Evolutionary conservation across 2,797 vertebrate genomes (phyloP).

Genomic region (Acropternis orthonyx): DNA sequence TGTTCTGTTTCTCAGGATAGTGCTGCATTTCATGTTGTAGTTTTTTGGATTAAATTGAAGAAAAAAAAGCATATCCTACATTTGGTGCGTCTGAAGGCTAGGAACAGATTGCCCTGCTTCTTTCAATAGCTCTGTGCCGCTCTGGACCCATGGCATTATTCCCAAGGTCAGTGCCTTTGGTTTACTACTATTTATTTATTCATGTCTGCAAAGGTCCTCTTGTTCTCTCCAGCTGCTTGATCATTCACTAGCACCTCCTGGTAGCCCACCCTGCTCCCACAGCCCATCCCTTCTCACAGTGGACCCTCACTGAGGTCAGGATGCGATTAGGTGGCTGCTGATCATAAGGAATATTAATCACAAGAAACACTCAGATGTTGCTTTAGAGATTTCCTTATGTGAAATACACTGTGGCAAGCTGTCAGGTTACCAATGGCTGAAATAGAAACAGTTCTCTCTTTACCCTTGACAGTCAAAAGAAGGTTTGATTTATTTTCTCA

Average conservation of each 20-base stretch:
- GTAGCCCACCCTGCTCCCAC: slow-evolving; percentile 52
- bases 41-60: background rate
- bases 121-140: background rate
- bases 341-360: slow-evolving; percentile 63
- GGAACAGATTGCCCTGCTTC: background rate
- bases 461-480: slow-evolving; percentile 53
- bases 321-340: slow-evolving; percentile 36
- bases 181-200: slow-evolving; percentile 42
- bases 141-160: background rate
- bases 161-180: slow-evolving; percentile 11
- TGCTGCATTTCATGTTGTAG: background rate
- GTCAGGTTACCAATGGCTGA: slow-evolving; percentile 47
- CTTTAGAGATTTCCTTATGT: slow-evolving; percentile 54
- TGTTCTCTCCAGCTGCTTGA: slow-evolving; percentile 21
- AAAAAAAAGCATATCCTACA: background rate
- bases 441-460: slow-evolving; percentile 47
- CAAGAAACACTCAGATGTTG: slow-evolving; percentile 24
- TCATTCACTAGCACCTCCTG: slow-evolving; percentile 21
- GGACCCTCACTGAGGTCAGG: slow-evolving; percentile 37
- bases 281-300: slow-evolving; percentile 4
- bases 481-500: slow-evolving; percentile 65
- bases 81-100: background rate
- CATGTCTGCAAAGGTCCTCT: background rate
- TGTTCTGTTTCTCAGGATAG: background rate
- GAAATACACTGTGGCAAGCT: slow-evolving; percentile 41